Evolutionary conservation across 2,797 vertebrate species (phyloP), one percentile per base, ranked within the genome.

Genomic region (Microctenopoma stevenorrisi): DNA sequence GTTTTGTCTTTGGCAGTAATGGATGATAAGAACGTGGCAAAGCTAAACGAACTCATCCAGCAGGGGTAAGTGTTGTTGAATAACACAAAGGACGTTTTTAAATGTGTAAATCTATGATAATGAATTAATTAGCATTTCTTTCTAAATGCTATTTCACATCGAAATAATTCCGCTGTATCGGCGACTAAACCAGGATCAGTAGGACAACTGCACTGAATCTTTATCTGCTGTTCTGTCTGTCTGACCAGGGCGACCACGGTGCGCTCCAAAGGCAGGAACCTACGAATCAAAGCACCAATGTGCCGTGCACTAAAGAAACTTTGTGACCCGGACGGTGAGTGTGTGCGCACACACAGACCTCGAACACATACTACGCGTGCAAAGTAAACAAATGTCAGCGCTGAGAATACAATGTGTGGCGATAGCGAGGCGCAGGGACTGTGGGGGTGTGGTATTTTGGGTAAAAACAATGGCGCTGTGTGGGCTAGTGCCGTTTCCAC

Each of bases 261-360:
- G 26, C 97, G 98, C 42, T 98, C 96, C 86, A 99, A 99, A 90
- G 98, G 98, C 73, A 95, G 98, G 86, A 99, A 99, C 89, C 87
- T 99, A 64, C 94, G 97, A 30, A 99, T 99, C 88, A 99, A 99
- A 93, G 97, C 97, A 0, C 98, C 98, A 0, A 99, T 99, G 98
- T 99, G 98, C 79, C 94, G 97, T 11, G 98, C 98, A 1, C 90
- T 99, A 85, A 99, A 99, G 92, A 99, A 97, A 76, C 96, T 99
- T 55, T 99, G 98, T 28, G 98, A 99, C 87, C 98, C 98, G n/a
- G 98, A 99, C 7, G 98, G 98, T 97, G 90, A 84, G 90, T 42
- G 11, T 28, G 15, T 43, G 50, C 60, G 12, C 43, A 15, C 44
- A 10, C 44, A 47, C 18, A 35, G 50, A 77, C 8, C 13, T 5